These are phyloP conservation scores for Mus caroli DNA, from an alignment of 2,797 vertebrate species.

Conservation along the genomic window DNA sequence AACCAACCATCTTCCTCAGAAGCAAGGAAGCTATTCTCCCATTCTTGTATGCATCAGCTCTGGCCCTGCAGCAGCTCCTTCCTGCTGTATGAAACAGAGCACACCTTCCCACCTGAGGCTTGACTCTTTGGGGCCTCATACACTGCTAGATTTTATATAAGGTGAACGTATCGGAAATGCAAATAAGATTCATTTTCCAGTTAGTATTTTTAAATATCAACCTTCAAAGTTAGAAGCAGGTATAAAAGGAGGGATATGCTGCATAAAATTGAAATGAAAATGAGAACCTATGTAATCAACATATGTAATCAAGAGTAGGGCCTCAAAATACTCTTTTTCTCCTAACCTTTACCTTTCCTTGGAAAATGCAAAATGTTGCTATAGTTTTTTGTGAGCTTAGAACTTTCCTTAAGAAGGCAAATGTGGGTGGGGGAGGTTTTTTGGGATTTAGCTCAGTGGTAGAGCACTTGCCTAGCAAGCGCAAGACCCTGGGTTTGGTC, in stretches of 20 bases:
- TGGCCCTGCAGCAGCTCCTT: background rate
- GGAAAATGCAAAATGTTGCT: constrained; percentile 28
- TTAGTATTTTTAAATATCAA: constrained; percentile 25
- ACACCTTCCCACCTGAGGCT: background rate
- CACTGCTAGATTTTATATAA: background rate
- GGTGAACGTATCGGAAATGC: background rate
- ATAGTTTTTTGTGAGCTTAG: background rate
- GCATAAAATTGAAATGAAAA: background rate
- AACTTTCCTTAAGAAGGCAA: constrained; percentile 24
- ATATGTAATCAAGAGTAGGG: background rate
- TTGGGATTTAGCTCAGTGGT: too few relatives aligned
- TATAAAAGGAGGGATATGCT: background rate
- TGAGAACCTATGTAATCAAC: background rate
- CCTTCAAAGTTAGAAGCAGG: background rate
- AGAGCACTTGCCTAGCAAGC: too few relatives aligned
- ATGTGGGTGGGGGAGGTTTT: background rate
- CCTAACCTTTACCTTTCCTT: constrained; percentile 46
- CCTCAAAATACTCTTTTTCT: background rate
- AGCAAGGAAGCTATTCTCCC: background rate
- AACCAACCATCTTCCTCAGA: background rate
- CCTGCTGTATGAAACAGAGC: background rate
- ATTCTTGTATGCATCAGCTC: background rate
- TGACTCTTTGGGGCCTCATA: background rate
- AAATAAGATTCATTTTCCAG: background rate
- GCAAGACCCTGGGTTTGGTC: too few relatives aligned